Evolutionary conservation across 2,888 invertebrate genomes (phyloP).

Genomic region (Lingula anatina): DNA sequence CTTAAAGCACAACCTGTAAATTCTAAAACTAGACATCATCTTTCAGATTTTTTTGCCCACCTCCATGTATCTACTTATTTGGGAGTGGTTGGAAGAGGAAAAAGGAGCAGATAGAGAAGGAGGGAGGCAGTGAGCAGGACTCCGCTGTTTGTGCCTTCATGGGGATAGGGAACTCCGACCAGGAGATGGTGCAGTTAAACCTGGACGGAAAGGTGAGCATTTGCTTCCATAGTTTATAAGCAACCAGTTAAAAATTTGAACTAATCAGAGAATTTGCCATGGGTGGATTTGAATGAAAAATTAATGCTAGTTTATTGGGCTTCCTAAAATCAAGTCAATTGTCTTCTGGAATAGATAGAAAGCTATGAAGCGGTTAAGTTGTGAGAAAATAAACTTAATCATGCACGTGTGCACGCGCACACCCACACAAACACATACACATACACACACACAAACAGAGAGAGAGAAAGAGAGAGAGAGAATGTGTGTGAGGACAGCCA

Average conservation of each 20-base stretch:
- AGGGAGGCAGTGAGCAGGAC: constrained; percentile 42
- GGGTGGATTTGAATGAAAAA: no score
- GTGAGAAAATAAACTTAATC: no score
- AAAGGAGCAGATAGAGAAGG: constrained; percentile 75
- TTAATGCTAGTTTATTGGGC: not conserved
- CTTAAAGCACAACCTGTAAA: no score
- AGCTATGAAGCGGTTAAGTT: no score
- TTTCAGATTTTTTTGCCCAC: constrained; percentile 88
- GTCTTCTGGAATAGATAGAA: no score
- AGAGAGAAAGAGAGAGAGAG: not conserved
- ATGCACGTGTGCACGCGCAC: no score
- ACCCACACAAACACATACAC: no score
- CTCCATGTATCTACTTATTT: constrained; percentile 96
- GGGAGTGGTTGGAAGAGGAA: constrained; percentile 98
- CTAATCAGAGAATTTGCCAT: no score
- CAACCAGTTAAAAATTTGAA: not conserved
- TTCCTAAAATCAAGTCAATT: no score
- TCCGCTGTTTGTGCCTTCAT: constrained; percentile 92
- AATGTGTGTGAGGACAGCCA: not conserved
- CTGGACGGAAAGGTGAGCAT: constrained; percentile 77
- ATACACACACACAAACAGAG: no score
- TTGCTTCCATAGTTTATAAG: not conserved
- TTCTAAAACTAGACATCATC: not conserved
- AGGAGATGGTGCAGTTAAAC: constrained; percentile 98
- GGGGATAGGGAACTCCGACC: constrained; percentile 91